A percentile compares a stretch with the other conserved stretches of the same genome.
phyloP scores from a whole-genome alignment of 2,888 invertebrate species.

The Eilema depressum region DNA sequence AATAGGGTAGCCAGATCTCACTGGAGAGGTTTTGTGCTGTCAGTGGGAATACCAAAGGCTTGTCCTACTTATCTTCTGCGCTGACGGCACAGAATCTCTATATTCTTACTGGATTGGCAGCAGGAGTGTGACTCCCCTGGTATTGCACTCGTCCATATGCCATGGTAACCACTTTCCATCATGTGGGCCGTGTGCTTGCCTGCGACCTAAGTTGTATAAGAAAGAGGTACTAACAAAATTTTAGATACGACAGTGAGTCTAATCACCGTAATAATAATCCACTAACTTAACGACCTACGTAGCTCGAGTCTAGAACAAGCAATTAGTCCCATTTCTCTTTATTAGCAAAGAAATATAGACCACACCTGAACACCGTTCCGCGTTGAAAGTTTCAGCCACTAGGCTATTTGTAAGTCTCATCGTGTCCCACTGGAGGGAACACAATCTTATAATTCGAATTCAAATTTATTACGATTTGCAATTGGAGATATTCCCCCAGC shows the following conservation, averaged over 20 bases:
- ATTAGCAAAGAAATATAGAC: conserved; percentile 4
- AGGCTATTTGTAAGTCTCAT: neutral
- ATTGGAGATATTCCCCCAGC: conserved; percentile 1
- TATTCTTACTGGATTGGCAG: too few relatives aligned
- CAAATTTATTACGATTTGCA: conserved; percentile 9
- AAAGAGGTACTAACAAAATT: too few relatives aligned
- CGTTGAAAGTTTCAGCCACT: neutral
- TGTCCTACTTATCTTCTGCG: too few relatives aligned
- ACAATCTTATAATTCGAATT: conserved; percentile 10
- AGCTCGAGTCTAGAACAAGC: neutral
- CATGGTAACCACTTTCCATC: too few relatives aligned
- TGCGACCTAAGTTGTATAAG: too few relatives aligned
- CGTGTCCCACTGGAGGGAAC: neutral
- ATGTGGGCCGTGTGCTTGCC: too few relatives aligned
- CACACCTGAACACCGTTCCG: neutral
- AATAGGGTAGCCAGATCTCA: too few relatives aligned
- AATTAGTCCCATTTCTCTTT: conserved; percentile 4
- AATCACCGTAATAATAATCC: neutral
- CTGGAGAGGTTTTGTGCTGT: too few relatives aligned
- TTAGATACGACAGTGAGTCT: neutral
- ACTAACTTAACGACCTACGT: conserved; percentile 1
- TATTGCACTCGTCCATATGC: too few relatives aligned
- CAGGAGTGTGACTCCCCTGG: too few relatives aligned
- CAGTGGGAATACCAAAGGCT: too few relatives aligned
- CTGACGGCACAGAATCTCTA: too few relatives aligned